Conservation (phyloP, 2,888 invertebrate species). For the Cremastinae sp. region DNA sequence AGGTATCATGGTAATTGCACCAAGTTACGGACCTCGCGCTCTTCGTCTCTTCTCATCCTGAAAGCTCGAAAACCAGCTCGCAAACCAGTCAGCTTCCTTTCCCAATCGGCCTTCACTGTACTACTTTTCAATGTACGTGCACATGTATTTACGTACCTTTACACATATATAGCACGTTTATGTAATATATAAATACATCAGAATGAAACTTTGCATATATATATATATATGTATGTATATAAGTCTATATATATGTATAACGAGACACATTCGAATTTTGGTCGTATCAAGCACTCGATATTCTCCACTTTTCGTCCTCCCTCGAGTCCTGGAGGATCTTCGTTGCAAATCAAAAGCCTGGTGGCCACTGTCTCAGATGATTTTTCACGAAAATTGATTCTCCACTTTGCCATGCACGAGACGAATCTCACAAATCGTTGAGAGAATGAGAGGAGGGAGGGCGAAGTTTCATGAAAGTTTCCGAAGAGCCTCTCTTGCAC, state of each 20-base stretch:
- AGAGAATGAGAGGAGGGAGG: too few relatives aligned
- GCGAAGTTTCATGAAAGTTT: too few relatives aligned
- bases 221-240: not conserved
- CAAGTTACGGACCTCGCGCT: constrained; percentile 68
- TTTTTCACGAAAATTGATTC: constrained; percentile 25
- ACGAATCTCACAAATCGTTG: too few relatives aligned
- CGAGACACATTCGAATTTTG: not conserved
- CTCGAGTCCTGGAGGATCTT: constrained; percentile 18
- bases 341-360: constrained; percentile 25
- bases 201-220: not conserved
- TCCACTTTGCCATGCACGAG: constrained; percentile 12
- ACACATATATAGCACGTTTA: not conserved
- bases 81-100: constrained; percentile 35
- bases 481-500: not conserved
- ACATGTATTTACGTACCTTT: not conserved
- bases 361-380: constrained; percentile 15
- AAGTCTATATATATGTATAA: not conserved
- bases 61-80: constrained; percentile 42
- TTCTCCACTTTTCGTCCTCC: constrained; percentile 26
- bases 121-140: constrained; percentile 7
- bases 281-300: constrained; percentile 2
- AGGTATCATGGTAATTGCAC: constrained; percentile 75
- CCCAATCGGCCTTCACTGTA: constrained; percentile 27
- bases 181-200: not conserved
- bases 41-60: constrained; percentile 38